Base-by-base conservation (phyloP, 2,797 vertebrate species). In the Holocentrus rufus region DNA sequence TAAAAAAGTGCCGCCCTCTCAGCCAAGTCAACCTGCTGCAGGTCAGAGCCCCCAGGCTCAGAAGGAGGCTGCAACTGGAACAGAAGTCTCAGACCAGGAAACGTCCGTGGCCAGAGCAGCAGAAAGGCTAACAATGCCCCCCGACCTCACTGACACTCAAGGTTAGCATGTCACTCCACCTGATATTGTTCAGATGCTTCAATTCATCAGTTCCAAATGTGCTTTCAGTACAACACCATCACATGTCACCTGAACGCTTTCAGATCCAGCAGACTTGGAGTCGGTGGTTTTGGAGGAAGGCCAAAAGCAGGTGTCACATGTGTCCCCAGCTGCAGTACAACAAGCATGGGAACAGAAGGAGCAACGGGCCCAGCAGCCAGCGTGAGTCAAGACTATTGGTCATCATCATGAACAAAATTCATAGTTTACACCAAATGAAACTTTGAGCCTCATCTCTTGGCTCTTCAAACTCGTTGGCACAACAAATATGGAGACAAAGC, bases 341-440 rank as follows among this genome's bases (percentile, higher is more conserved):
- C 91, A 93, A 70, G 96, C 95, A 0, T 99, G 98, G 97, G 89
- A 92, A 57, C 89, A 91, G 74, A 89, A 95, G 97, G 88, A 92
- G 57, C 89, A 91, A 73, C 89, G 95, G 44, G 80, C 60, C 65
- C 76, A 57, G 11, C 85, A 82, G 55, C 63, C 76, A 78, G 75
- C 65, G 94, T 95, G 59, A 72, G 53, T 65, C 30, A 15, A 10
- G n/a, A 88, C 10, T 66, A 9, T 72, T 27, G 1, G 42, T 14
- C 2, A 44, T 15, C 30, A 22, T 60, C 57, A 23, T 20, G 10
- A 42, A 39, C 57, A 52, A 52, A 54, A 27, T 5, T 25, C 5
- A 54, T 22, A 11, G 22, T 53, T 53, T 7, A 11, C n/a, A 10
- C n/a, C 10, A 11, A 23, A 23, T 53, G n/a, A 50, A 50, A 22